Conservation (phyloP, 2,888 invertebrate species). For the Ptychoptera contaminata region DNA sequence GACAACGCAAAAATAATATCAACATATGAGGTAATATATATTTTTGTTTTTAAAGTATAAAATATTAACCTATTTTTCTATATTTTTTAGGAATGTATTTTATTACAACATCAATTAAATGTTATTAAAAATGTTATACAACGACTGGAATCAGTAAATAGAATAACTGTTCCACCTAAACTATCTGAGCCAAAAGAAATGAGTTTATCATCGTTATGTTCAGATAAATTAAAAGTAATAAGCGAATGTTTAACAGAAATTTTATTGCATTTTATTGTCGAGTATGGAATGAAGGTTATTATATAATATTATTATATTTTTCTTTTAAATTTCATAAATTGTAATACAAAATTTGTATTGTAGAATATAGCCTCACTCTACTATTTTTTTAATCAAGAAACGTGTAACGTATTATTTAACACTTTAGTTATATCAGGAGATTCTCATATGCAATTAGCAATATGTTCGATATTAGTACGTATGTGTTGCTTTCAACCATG, state of each 20-base stretch:
- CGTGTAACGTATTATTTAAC: slow-evolving; percentile 50
- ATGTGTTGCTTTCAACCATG: slow-evolving; percentile 56
- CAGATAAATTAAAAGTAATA: slow-evolving; percentile 69
- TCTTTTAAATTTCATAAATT: slow-evolving; percentile 15
- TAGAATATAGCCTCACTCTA: slow-evolving; percentile 26
- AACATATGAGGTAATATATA: slow-evolving; percentile 32
- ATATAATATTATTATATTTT: background rate
- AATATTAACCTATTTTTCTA: slow-evolving; percentile 8
- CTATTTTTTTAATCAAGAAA: slow-evolving; percentile 27
- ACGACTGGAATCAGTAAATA: slow-evolving; percentile 45
- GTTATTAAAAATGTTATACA: slow-evolving; percentile 60
- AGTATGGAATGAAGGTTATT: slow-evolving; percentile 33
- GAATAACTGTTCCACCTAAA: slow-evolving; percentile 18
- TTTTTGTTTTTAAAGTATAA: too few species aligned
- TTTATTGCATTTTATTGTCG: slow-evolving; percentile 52
- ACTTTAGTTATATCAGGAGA: slow-evolving; percentile 63
- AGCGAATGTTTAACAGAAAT: slow-evolving; percentile 71
- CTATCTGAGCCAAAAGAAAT: slow-evolving; percentile 27
- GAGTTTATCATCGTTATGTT: slow-evolving; percentile 45
- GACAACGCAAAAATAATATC: slow-evolving; percentile 35
- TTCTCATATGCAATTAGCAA: slow-evolving; percentile 61
- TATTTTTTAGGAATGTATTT: slow-evolving; percentile 56
- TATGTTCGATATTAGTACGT: slow-evolving; percentile 62
- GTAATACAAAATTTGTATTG: slow-evolving; percentile 6
- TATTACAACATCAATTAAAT: slow-evolving; percentile 79